phyloP scores from a whole-genome alignment of 2,888 invertebrate genomes.

The Allacma fusca region DNA sequence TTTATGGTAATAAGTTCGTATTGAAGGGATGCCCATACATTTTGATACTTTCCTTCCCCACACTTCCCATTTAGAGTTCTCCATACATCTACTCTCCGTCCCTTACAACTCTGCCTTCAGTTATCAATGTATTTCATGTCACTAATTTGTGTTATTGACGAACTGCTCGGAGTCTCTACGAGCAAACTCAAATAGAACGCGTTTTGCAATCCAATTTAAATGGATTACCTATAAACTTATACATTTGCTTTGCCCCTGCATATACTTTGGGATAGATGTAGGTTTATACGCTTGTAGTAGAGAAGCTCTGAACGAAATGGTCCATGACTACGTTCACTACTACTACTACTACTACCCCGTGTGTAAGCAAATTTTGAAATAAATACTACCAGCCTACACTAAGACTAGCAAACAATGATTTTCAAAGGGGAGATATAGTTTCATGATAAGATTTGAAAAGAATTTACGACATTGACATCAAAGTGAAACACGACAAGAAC shows the following conservation, averaged over 20 bases:
- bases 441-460: slow-evolving; percentile 1
- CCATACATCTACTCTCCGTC: too few species aligned
- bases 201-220: slow-evolving; percentile 3
- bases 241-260: too few species aligned
- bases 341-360: too few species aligned
- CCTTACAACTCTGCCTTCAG: too few species aligned
- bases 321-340: too few species aligned
- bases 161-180: background rate
- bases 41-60: background rate
- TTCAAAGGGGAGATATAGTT: background rate
- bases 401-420: background rate
- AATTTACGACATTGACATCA: slow-evolving; percentile 16
- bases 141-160: too few species aligned
- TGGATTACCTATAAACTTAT: background rate
- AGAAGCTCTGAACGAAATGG: too few species aligned
- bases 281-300: too few species aligned
- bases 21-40: slow-evolving; percentile 11
- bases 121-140: too few species aligned
- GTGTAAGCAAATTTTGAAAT: too few species aligned
- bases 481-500: background rate
- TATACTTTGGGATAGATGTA: background rate
- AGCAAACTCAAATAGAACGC: background rate
- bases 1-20: background rate
- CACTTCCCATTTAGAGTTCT: too few species aligned
- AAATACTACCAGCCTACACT: too few species aligned